Conservation (phyloP, 2,113 vertebrate genomes). For the Laticauda laticaudata region DNA sequence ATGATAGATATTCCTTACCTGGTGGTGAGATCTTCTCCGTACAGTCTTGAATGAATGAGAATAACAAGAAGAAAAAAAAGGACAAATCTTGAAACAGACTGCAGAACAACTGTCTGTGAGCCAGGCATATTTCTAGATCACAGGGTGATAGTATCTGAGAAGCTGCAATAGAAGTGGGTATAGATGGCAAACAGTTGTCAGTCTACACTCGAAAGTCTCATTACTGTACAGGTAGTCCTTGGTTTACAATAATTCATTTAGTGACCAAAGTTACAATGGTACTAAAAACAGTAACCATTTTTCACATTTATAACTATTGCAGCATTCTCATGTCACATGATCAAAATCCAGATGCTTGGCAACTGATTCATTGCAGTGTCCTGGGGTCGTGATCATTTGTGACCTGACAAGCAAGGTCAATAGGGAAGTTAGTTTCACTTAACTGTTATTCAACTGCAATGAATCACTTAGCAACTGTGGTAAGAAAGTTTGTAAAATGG, state of each 20-base stretch:
- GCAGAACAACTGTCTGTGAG: not conserved
- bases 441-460: not conserved
- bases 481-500: not conserved
- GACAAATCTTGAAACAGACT: not conserved
- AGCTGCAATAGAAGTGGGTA: not conserved
- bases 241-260: not conserved
- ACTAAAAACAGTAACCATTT: not conserved
- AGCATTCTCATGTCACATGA: not conserved
- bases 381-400: not conserved
- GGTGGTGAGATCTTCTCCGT: not conserved
- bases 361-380: not conserved
- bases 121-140: not conserved
- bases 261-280: not conserved
- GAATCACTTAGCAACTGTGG: not conserved
- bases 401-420: not conserved
- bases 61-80: not conserved
- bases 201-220: not conserved
- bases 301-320: not conserved
- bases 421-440: not conserved
- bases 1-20: not conserved
- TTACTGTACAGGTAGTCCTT: not conserved
- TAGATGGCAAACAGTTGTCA: not conserved
- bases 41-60: not conserved
- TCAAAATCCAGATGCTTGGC: not conserved
- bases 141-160: not conserved